Base-by-base conservation (phyloP, 2,888 invertebrate genomes). In the Blastobasis lacticolella region DNA sequence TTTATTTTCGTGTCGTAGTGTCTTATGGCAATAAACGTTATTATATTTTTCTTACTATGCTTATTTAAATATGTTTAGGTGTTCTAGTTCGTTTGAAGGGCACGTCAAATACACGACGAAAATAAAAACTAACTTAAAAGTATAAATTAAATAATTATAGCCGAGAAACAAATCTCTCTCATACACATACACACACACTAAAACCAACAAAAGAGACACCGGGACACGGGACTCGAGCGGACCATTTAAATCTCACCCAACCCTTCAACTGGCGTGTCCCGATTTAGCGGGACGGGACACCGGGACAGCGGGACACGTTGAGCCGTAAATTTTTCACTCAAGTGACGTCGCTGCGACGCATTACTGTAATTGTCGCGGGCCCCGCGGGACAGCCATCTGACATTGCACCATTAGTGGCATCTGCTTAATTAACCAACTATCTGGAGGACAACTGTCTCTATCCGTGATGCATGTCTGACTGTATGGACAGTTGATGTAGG, bases 321-420 rank as follows among this genome's bases (percentile, higher is more conserved):
- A 56, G 54, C 51, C 57, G 54, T 50, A 56, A 52, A 62, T 62
- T 61, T 62, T 61, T 58, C 57, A 57, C 50, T 40, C 49, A 46
- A 52, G 52, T 48, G 51, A 47, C 9, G 45, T 47, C 53, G 54
- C 46, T 48, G 54, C 46, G 51, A 51, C 52, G 56, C 74, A 77
- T 78, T 78, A 78, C 65, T 61, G 71, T 80, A 77, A 81, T 79
- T 76, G 75, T 69, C 58, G 54, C 56, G 61, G 63, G 66, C 68
- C 75, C 73, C 66, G 50, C 49, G 73, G 71, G 73, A 73, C 60
- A 40, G 23, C 23, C 23, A 23, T 23, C 23, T 23, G 23, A 23
- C 23, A 23, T 23, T 23, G 23, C 23, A 23, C 23, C 23, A 23
- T 23, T 23, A 23, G 23, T 23, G 23, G 23, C 23, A 23, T 23